Conservation (phyloP, 2,797 vertebrate genomes). For the Tragopan temminckii region DNA sequence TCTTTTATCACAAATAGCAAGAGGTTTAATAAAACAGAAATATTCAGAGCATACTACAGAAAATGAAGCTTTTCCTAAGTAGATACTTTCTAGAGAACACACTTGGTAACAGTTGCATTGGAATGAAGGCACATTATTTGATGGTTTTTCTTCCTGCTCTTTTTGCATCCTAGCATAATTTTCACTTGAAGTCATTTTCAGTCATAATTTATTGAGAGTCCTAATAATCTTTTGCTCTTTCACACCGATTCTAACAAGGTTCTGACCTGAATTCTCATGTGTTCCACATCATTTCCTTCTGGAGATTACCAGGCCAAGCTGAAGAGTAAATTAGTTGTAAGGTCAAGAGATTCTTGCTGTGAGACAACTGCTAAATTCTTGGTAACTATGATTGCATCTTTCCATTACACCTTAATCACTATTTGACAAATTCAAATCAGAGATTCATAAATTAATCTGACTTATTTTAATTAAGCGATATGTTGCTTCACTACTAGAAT, state of each 20-base stretch:
- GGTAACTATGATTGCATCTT: conserved; percentile 71
- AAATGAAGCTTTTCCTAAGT: background rate
- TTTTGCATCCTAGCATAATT: conserved; percentile 32
- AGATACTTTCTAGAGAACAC: background rate
- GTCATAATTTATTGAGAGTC: conserved; percentile 55
- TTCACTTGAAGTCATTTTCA: conserved; percentile 53
- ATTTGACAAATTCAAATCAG: conserved; percentile 72
- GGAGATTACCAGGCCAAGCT: conserved; percentile 72
- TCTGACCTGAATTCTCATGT: conserved; percentile 70
- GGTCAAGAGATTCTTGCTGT: conserved; percentile 77
- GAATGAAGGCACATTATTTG: background rate
- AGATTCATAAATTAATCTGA: conserved; percentile 68
- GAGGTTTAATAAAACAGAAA: background rate
- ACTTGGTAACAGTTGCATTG: background rate
- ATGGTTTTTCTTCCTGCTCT: background rate
- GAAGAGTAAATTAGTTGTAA: conserved; percentile 77
- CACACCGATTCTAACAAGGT: conserved; percentile 56
- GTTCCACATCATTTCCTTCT: conserved; percentile 77
- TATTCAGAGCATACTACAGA: background rate
- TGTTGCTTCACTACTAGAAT: conserved; percentile 45
- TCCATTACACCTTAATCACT: conserved; percentile 67
- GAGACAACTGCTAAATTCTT: conserved; percentile 74
- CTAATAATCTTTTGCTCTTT: conserved; percentile 67
- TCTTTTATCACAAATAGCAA: background rate
- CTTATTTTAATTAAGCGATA: conserved; percentile 78